A percentile compares a stretch with the other conserved stretches of the same genome.
phyloP scores from a whole-genome alignment of 2,113 vertebrate genomes.

The Hippocampus guttulatus region DNA sequence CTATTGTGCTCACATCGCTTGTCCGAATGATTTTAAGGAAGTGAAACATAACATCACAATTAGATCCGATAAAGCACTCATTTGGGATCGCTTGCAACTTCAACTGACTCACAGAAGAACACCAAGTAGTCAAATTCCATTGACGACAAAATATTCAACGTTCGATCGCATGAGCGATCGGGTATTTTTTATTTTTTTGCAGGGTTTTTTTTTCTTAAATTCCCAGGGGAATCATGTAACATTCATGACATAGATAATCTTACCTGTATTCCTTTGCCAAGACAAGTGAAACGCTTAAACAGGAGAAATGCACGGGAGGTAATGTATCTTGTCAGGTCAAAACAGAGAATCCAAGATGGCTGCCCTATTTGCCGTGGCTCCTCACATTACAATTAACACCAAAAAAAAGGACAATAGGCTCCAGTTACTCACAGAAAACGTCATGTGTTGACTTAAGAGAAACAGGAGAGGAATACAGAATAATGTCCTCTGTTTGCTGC shows the following conservation, averaged over 20 bases:
- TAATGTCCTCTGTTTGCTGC: conserved; percentile 34
- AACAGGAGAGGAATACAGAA: conserved; percentile 11
- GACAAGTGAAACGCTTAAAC: conserved; percentile 52
- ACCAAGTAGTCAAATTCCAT: background rate
- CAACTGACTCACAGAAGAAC: background rate
- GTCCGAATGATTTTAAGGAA: background rate
- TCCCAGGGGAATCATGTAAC: conserved; percentile 71
- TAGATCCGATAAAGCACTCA: background rate
- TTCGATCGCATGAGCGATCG: background rate
- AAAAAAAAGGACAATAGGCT: conserved; percentile 28
- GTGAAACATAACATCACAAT: background rate
- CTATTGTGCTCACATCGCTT: background rate
- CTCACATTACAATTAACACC: conserved; percentile 53
- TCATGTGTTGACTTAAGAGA: conserved; percentile 15
- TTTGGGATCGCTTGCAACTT: background rate
- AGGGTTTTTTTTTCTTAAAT: conserved; percentile 47
- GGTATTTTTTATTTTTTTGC: background rate
- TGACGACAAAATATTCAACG: background rate
- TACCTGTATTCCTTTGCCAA: conserved; percentile 50
- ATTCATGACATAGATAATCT: conserved; percentile 60
- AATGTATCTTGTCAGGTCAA: conserved; percentile 49
- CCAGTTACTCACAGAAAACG: conserved; percentile 28
- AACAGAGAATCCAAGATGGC: conserved; percentile 62
- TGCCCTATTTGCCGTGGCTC: conserved; percentile 35
- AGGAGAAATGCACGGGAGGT: conserved; percentile 46